Base-by-base conservation (phyloP, 2,797 vertebrate genomes). In the Pseudochirops cupreus region DNA sequence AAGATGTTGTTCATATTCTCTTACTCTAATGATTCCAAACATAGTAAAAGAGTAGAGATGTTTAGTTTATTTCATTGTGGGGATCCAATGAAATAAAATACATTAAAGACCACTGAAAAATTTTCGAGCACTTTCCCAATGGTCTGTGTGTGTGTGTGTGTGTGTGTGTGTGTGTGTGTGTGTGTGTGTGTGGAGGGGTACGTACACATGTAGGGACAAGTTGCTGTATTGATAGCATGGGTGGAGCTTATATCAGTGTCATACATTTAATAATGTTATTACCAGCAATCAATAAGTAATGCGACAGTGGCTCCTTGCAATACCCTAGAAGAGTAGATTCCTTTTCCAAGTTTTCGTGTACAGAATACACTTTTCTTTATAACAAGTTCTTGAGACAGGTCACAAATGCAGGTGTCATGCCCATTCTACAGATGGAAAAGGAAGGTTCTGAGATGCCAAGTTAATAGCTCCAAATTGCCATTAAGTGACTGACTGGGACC, bases 1-100 rank as follows among this genome's bases (percentile, higher is more conserved):
- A 67, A 82, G 52, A 5, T 50, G 92, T 93, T 50, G 92, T 93
- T 92, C 94, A 67, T 91, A 11, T 93, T 95, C 95, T 96, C 93
- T 46, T 93, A 39, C 50, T 52, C 31, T 91, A 50, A 93, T 91
- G 92, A 92, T 91, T 93, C 92, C 91, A 91, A 82, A 53, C 87
- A 92, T 93, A 13, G 0, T 96, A 67, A 94, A 91, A 95, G 52
- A 91, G 89, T 92, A 56, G 46, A 56, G 50, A 50, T 91, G 33
- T 50, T 92, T 92, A 95, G 56, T 91, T 95, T 93, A 56, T 95
- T 95, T 90, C 89, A 91, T 91, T 89, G 90, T 74, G 91, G 39
- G 94, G 53, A 56, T 95, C 91, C 56, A 90, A 94, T 93, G 53
- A 87, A 91, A 46, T 92, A 92, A 94, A 92, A 94, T 54, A 54